Percentiles rank a stretch among this genome's conserved stretches.
phyloP scores from a whole-genome alignment of 2,113 vertebrate genomes.

The Antidorcas marsupialis region DNA sequence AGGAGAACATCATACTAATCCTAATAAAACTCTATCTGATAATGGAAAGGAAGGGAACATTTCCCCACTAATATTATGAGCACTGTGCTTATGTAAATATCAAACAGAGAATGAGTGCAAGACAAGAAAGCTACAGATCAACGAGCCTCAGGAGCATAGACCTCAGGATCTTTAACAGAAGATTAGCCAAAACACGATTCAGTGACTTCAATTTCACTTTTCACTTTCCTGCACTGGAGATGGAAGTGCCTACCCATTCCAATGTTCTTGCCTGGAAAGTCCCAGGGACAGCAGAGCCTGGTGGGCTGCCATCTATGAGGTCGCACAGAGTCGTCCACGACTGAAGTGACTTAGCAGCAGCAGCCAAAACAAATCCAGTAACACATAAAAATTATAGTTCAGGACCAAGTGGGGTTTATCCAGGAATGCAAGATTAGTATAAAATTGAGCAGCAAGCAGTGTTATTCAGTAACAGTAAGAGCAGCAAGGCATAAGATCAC shows the following conservation, averaged over 20 bases:
- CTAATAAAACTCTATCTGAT: background rate
- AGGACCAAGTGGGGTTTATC: background rate
- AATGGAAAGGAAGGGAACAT: background rate
- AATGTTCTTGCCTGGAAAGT: no score
- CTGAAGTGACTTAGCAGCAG: no score
- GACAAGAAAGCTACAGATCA: background rate
- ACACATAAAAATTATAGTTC: background rate
- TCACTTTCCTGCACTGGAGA: no score
- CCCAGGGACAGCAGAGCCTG: no score
- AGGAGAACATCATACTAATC: background rate
- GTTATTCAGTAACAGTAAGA: background rate
- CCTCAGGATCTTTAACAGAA: background rate
- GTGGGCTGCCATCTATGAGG: no score
- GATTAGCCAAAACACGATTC: background rate
- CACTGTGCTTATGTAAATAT: background rate
- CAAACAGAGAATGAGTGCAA: background rate
- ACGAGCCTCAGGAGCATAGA: background rate
- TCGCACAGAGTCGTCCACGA: fast-evolving
- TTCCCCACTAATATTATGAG: background rate
- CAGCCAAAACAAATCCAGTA: background rate
- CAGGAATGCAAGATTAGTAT: background rate
- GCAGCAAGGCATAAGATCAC: background rate
- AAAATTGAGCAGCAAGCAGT: background rate
- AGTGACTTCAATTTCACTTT: no score
- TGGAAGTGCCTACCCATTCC: no score